Evolutionary conservation across 2,113 vertebrate species (phyloP).

Genomic region (Phaethornis superciliosus): DNA sequence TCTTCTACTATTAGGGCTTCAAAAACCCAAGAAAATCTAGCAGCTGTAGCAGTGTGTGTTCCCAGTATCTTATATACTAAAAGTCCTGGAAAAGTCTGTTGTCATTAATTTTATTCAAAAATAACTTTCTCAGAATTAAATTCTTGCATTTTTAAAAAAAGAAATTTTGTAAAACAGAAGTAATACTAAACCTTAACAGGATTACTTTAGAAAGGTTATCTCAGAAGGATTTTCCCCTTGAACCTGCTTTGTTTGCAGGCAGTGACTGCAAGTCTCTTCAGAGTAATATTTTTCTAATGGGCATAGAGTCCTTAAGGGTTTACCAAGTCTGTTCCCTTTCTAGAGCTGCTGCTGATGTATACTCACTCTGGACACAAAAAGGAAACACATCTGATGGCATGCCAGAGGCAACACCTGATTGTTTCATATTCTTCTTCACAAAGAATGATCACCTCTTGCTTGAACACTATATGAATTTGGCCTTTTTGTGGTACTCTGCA

Average conservation of each 20-base stretch:
- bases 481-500: neutral
- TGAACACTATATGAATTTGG: neutral
- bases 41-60: slow-evolving; percentile 20
- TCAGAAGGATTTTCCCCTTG: neutral
- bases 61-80: neutral
- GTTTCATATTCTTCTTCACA: neutral
- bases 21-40: neutral
- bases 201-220: neutral
- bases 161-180: neutral
- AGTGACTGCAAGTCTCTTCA: neutral
- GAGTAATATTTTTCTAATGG: neutral
- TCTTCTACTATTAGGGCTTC: neutral
- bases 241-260: slow-evolving; percentile 1
- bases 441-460: neutral
- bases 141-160: neutral
- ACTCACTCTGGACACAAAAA: neutral
- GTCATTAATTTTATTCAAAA: neutral
- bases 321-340: neutral
- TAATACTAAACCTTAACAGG: neutral
- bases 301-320: neutral
- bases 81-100: neutral
- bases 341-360: rapidly evolving
- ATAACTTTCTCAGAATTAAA: neutral
- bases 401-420: neutral
- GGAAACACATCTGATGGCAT: neutral